Evolutionary conservation across 2,888 invertebrate genomes (phyloP), one percentile per base, ranked within the genome.

Genomic region (Papilio gigon): DNA sequence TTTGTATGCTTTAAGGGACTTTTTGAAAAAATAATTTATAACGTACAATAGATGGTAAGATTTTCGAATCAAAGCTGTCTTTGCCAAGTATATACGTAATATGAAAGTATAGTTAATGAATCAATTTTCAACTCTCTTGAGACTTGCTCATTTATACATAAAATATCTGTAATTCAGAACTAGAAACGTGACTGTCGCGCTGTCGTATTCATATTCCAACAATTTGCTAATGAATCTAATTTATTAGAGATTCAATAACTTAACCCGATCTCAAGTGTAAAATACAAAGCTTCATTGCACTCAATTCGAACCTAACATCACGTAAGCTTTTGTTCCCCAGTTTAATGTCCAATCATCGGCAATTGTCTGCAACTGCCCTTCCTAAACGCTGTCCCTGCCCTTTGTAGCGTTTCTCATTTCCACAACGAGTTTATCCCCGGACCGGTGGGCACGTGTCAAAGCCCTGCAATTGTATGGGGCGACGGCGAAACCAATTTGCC

Each of bases 401-500:
- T 69, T 71, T 71, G 71, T 66, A 65, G 44, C 70, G 63, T 70
- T 75, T 71, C 72, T 72, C 73, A 74, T 74, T 74, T 73, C 67
- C 71, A 65, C 77, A 75, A 77, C 78, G 73, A 78, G 79, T 79
- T 81, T 84, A 83, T 85, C 84, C 84, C 79, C 77, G 77, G 37
- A 65, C 44, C 58, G 33, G 53, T 77, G 76, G 85, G 82, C 89
- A 88, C 89, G 89, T 85, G 89, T 84, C 89, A 84, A 84, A 85
- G 81, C 80, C 81, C 80, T 80, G 81, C 82, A 77, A 83, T 83
- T 79, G 77, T 79, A 79, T 81, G 83, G 86, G 86, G 86, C 77
- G 83, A 83, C 73, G 63, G 69, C 75, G 80, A 83, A 84, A 86
- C 85, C 86, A 88, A 89, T 89, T 88, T 84, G 83, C 83, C 83